Evolutionary conservation across 1,140 invertebrate genomes (phyloP), one percentile per base, ranked within the genome.

Genomic region (Bemisia tabaci): DNA sequence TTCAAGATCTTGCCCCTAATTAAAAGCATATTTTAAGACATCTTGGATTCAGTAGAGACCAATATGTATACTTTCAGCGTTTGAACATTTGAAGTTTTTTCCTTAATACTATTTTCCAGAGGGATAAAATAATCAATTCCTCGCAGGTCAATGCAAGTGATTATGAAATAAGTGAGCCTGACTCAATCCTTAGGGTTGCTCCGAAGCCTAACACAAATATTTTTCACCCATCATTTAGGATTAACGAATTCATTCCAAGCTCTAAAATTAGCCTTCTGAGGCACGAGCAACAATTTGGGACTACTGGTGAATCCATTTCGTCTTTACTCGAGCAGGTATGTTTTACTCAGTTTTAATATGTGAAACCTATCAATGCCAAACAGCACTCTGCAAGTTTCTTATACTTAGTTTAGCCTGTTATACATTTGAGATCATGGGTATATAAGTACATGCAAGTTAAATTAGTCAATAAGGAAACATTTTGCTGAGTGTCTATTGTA

Each of bases 181-280:
- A 61, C 5, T 61, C 22, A 61, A 17, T 66, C 24, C 12, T 82
- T 26, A 74, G 82, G 27, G 72, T 81, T 1, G 78, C 82, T 17
- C 81, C 80, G n/a, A 74, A 80, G 0, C 82, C 82, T 60, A 79
- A 80, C 1, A 76, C 74, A 58, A 81, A 83, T 71, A 84, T 90
- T 60, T 82, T 85, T 68, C 73, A 89, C 2, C 87, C 87, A 0
- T 78, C 83, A n/a, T 79, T 90, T 0, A 87, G 64, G 22, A 64
- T 24, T 22, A 65, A 65, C 27, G 67, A 68, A 60, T 59, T 60
- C 17, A 33, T 62, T n/a, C 48, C 59, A 5, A 60, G n/a, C n/a
- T 68, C 67, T 25, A 22, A 63, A 22, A 61, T 68, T 23, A 68
- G 67, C 60, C 58, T 68, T 17, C 22, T 68, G 22, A 63, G 33